Percentiles rank a stretch among this genome's conserved stretches.
Evolutionary conservation across 2,797 vertebrate species (phyloP).

Genomic region (Tenualosa ilisha): DNA sequence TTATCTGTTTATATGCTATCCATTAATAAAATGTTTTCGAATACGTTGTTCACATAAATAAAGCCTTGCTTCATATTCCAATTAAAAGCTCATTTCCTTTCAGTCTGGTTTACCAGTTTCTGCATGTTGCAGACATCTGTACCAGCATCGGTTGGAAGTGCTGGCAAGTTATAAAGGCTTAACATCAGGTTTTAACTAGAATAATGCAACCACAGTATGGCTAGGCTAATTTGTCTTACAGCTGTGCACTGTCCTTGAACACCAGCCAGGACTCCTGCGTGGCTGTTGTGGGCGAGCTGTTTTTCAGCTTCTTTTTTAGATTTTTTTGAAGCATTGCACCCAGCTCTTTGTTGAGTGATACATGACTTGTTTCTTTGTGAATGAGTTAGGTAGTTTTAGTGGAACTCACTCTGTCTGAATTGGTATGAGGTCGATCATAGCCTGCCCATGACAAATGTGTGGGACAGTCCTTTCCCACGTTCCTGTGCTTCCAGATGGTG

Average conservation of each 20-base stretch:
- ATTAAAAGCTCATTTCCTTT: constrained; percentile 10
- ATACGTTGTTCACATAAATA: background rate
- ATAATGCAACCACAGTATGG: background rate
- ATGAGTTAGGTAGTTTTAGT: background rate
- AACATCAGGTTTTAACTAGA: constrained; percentile 16
- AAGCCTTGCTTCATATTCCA: background rate
- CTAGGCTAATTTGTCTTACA: constrained; percentile 14
- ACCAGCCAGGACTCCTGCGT: background rate
- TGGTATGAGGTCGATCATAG: background rate
- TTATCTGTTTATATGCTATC: background rate
- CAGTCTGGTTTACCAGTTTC: background rate
- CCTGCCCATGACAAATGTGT: background rate
- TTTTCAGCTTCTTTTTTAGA: background rate
- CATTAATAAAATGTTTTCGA: background rate
- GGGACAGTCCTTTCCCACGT: background rate
- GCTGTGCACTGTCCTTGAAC: constrained; percentile 9
- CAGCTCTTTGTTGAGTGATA: background rate
- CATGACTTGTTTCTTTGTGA: background rate
- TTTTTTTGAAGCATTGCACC: background rate
- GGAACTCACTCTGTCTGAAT: background rate
- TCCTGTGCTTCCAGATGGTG: background rate
- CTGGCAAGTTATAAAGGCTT: background rate
- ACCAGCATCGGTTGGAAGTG: background rate
- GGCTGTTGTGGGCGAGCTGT: background rate
- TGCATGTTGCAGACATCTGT: background rate